Percentiles rank a stretch among this genome's conserved stretches.
These are phyloP conservation scores for Mareca strepera DNA, from an alignment of 2,797 vertebrate species.

Conservation along the genomic window DNA sequence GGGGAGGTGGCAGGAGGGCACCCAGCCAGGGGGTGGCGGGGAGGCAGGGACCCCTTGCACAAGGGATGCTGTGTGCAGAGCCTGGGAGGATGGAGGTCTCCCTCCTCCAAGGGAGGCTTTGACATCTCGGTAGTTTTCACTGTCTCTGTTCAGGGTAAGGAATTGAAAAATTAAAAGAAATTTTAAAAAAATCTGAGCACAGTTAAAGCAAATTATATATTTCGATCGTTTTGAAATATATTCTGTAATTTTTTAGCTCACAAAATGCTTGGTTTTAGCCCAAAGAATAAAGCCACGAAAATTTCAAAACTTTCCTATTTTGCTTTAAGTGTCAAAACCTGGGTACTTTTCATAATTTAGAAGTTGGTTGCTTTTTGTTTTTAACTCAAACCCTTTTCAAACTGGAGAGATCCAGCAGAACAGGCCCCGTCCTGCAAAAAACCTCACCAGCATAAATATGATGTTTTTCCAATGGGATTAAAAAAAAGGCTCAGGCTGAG, in stretches of 20 bases:
- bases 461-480: not conserved
- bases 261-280: not conserved
- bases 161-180: not conserved
- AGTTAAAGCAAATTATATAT: not conserved
- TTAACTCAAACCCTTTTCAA: not conserved
- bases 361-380: not conserved
- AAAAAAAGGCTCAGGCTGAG: not conserved
- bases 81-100: not conserved
- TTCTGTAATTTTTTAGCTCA: not conserved
- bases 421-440: not conserved
- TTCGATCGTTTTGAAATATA: not conserved
- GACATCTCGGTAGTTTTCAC: rapidly evolving
- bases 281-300: not conserved
- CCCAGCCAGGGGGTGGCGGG: not conserved
- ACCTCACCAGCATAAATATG: not conserved
- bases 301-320: not conserved
- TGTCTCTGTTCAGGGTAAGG: not conserved
- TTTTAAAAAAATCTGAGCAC: not conserved
- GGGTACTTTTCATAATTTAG: not conserved
- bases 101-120: not conserved
- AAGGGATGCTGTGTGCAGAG: not conserved
- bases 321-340: not conserved
- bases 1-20: not conserved
- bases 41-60: rapidly evolving
- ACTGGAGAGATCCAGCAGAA: not conserved